Conservation (phyloP, 2,113 vertebrate genomes). For the Oenanthe melanoleuca region DNA sequence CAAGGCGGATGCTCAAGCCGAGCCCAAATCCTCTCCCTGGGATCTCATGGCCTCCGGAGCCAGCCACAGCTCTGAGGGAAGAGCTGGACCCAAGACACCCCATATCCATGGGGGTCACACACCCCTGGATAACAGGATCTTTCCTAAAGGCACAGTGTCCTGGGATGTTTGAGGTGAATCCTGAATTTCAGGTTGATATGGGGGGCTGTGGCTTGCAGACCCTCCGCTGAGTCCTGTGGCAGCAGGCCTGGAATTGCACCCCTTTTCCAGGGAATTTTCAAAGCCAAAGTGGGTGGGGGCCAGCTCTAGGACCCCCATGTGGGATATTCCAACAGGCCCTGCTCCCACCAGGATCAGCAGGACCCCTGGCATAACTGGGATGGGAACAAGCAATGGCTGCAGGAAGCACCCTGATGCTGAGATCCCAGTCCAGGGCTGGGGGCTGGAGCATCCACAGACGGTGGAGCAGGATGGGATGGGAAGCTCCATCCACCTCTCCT, state of each 20-base stretch:
- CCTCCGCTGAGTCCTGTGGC: rapidly evolving
- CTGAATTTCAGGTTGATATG: background rate
- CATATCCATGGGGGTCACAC: rapidly evolving
- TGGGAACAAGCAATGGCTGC: rapidly evolving
- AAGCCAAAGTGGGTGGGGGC: background rate
- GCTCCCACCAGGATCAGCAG: background rate
- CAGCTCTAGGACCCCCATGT: rapidly evolving
- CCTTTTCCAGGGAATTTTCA: background rate
- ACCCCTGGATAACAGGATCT: background rate
- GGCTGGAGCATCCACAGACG: rapidly evolving
- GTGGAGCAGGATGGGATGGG: background rate
- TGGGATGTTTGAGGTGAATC: background rate
- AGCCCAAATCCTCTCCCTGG: background rate
- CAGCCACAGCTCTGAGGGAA: rapidly evolving
- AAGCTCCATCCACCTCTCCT: background rate
- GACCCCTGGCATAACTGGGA: background rate
- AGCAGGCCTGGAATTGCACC: background rate
- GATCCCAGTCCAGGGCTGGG: rapidly evolving
- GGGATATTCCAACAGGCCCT: background rate
- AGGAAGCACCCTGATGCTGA: background rate
- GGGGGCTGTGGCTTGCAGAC: rapidly evolving
- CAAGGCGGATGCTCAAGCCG: rapidly evolving
- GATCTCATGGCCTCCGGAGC: background rate
- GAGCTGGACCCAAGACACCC: background rate
- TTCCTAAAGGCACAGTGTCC: background rate